Evolutionary conservation across 2,888 invertebrate species (phyloP).

Genomic region (Anthoptus insignis): DNA sequence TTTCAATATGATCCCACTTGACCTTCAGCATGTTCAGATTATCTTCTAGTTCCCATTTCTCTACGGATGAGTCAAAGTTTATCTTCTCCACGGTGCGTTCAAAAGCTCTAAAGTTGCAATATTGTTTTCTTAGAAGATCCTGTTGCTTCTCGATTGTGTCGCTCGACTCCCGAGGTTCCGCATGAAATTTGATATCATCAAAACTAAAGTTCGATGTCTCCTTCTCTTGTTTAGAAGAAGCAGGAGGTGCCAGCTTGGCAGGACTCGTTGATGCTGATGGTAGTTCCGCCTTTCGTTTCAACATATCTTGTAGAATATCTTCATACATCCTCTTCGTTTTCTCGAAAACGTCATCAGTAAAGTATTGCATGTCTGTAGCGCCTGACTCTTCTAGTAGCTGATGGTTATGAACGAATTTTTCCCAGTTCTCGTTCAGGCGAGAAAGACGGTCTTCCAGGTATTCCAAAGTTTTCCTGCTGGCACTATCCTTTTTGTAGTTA

Average conservation of each 20-base stretch:
- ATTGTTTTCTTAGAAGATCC: neutral
- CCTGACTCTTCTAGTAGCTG: neutral
- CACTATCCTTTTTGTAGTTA: no score
- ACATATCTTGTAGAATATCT: neutral
- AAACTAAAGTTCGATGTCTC: no score
- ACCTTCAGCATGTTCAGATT: neutral
- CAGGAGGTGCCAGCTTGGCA: no score
- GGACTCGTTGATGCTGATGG: no score
- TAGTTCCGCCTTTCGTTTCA: no score
- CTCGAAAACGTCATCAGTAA: slow-evolving; percentile 2
- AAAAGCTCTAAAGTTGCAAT: neutral
- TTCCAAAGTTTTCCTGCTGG: slow-evolving; percentile 25
- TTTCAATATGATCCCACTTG: neutral
- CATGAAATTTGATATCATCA: no score
- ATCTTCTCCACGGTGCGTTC: slow-evolving; percentile 1
- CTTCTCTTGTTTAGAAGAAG: neutral
- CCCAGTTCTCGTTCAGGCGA: slow-evolving; percentile 9
- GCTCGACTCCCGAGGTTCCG: no score
- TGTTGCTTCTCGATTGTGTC: no score
- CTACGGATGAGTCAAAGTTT: neutral
- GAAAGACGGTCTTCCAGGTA: slow-evolving; percentile 30
- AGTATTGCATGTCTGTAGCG: slow-evolving; percentile 23
- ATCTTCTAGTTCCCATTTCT: slow-evolving; percentile 14
- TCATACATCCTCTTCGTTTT: slow-evolving; percentile 3
- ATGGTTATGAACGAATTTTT: slow-evolving; percentile 16